A percentile compares a stretch with the other conserved stretches of the same genome.
These are phyloP conservation scores for Anas platyrhynchos DNA, from an alignment of 2,113 vertebrate genomes.

Conservation along the genomic window DNA sequence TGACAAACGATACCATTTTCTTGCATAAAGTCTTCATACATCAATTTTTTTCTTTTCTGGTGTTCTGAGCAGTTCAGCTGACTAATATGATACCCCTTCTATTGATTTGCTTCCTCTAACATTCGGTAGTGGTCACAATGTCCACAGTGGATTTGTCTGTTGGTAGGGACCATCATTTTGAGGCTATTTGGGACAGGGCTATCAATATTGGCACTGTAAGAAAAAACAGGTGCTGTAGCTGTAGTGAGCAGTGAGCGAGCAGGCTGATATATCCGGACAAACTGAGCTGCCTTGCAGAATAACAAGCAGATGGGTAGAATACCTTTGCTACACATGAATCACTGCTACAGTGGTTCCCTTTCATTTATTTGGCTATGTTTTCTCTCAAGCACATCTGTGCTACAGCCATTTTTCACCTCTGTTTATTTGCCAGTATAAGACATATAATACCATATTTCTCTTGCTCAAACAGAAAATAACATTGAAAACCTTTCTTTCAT, in stretches of 20 bases:
- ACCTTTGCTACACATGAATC: background rate
- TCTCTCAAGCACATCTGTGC: background rate
- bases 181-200: background rate
- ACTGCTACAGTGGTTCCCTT: background rate
- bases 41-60: background rate
- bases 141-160: background rate
- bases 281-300: background rate
- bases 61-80: background rate
- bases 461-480: background rate
- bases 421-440: background rate
- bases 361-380: background rate
- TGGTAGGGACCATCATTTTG: background rate
- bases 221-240: background rate
- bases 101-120: background rate
- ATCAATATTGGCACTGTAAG: background rate
- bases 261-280: background rate
- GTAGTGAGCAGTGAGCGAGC: background rate
- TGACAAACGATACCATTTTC: background rate
- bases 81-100: background rate
- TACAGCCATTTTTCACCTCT: background rate
- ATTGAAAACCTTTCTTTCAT: background rate
- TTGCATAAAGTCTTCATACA: background rate
- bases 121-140: background rate
- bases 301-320: background rate
- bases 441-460: background rate